These are phyloP conservation scores for Desoria tigrina DNA, from an alignment of 2,888 invertebrate species.

Conservation along the genomic window DNA sequence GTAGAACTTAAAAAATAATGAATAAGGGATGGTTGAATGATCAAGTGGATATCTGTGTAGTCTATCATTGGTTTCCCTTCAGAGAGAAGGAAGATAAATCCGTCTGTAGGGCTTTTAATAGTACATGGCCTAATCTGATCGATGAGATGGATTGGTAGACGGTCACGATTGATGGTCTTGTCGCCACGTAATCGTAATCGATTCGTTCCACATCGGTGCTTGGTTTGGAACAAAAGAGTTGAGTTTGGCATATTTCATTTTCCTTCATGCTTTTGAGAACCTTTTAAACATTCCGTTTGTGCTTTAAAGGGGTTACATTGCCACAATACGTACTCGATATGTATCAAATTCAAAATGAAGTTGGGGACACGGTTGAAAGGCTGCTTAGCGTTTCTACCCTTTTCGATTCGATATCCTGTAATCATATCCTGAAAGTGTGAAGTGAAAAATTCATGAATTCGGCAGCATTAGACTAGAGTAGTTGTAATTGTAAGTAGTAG, in stretches of 20 bases:
- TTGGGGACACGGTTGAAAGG: conserved; percentile 11
- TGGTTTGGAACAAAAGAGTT: conserved; percentile 44
- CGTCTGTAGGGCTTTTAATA: not conserved
- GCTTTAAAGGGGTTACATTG: not conserved
- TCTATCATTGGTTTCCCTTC: conserved; percentile 2
- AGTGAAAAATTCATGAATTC: conserved; percentile 3
- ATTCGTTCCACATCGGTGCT: conserved; percentile 49
- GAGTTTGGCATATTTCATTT: conserved; percentile 14
- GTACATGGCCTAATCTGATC: not conserved
- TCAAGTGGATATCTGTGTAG: not conserved
- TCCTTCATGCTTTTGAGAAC: not conserved
- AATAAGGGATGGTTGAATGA: conserved; percentile 4
- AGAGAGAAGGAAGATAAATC: not conserved
- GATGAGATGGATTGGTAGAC: conserved; percentile 12
- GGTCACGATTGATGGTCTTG: conserved; percentile 26
- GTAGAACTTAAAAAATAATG: not conserved
- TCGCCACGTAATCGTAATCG: conserved; percentile 52
- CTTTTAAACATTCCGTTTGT: conserved; percentile 15
- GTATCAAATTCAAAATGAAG: not conserved
- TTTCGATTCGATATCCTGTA: conserved; percentile 15
- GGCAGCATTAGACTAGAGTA: not conserved
- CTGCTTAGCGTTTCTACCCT: conserved; percentile 5
- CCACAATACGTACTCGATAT: not conserved
- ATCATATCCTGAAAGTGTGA: conserved; percentile 3
- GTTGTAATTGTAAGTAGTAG: no score